phyloP scores from a whole-genome alignment of 2,797 vertebrate species.

The Poeciliopsis paucimaculata region DNA sequence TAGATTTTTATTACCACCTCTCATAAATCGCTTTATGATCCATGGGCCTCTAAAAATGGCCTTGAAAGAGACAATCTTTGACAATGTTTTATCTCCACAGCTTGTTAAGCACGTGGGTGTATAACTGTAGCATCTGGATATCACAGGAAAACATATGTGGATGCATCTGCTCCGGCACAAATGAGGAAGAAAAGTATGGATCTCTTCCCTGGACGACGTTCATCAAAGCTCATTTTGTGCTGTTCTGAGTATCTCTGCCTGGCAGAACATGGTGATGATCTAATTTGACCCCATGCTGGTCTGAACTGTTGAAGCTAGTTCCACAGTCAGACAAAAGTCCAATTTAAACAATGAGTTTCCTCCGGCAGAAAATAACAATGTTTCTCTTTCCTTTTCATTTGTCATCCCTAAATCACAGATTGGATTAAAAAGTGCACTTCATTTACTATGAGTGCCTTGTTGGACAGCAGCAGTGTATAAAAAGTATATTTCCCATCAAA shows the following conservation, averaged over 20 bases:
- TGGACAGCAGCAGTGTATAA: slow-evolving; percentile 82
- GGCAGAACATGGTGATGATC: slow-evolving; percentile 27
- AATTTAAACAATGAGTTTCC: slow-evolving; percentile 62
- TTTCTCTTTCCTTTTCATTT: slow-evolving; percentile 60
- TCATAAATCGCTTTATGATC: slow-evolving; percentile 79
- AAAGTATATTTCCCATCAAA: slow-evolving; percentile 86
- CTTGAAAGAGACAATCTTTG: slow-evolving; percentile 77
- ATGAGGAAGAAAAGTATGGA: slow-evolving; percentile 71
- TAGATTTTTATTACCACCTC: slow-evolving; percentile 67
- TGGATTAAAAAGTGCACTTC: slow-evolving; percentile 80
- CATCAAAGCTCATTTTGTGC: slow-evolving; percentile 64
- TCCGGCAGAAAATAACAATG: slow-evolving; percentile 35
- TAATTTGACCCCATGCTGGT: slow-evolving; percentile 27
- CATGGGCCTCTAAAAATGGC: slow-evolving; percentile 69
- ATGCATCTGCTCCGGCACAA: slow-evolving; percentile 82
- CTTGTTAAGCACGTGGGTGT: slow-evolving; percentile 85
- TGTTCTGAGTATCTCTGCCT: slow-evolving; percentile 34
- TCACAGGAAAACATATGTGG: slow-evolving; percentile 80
- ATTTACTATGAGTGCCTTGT: slow-evolving; percentile 83
- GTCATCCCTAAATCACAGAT: slow-evolving; percentile 75
- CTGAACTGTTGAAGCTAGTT: slow-evolving; percentile 12
- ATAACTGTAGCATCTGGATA: slow-evolving; percentile 83
- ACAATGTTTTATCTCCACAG: slow-evolving; percentile 85
- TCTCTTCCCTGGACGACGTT: slow-evolving; percentile 70
- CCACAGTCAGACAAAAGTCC: slow-evolving; percentile 23